A percentile compares a stretch with the other conserved stretches of the same genome.
Conservation (phyloP, 2,113 vertebrate genomes). For the Paratilapia polleni region DNA sequence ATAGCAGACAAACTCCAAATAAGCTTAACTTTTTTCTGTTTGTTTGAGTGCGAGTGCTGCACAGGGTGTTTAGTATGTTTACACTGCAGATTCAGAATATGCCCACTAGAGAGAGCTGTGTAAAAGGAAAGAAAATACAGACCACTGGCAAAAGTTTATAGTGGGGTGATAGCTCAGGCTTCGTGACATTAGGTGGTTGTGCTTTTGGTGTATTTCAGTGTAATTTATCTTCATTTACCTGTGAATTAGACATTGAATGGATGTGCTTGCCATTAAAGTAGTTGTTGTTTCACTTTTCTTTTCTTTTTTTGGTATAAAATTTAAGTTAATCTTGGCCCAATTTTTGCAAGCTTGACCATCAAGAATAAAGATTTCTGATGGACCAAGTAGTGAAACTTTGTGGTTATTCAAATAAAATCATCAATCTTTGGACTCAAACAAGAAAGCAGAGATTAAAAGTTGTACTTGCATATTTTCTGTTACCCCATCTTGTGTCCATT, state of each 20-base stretch:
- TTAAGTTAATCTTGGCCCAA: slow-evolving; percentile 30
- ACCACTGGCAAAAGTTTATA: not conserved
- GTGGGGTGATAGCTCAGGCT: not conserved
- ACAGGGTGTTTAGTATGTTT: slow-evolving; percentile 45
- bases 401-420: slow-evolving; percentile 45
- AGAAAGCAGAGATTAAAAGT: not conserved
- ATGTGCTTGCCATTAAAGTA: slow-evolving; percentile 45
- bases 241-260: slow-evolving; percentile 53
- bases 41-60: slow-evolving; percentile 29
- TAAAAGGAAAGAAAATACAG: slow-evolving; percentile 46
- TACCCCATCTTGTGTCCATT: not conserved
- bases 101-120: slow-evolving; percentile 76
- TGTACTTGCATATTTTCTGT: not conserved
- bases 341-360: slow-evolving; percentile 56
- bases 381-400: slow-evolving; percentile 42
- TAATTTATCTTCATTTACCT: slow-evolving; percentile 47
- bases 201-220: slow-evolving; percentile 45
- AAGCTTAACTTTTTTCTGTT: not conserved
- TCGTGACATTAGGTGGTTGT: slow-evolving; percentile 34
- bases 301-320: slow-evolving; percentile 51
- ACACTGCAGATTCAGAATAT: slow-evolving; percentile 59
- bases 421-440: not conserved
- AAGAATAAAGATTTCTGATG: slow-evolving; percentile 75
- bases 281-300: slow-evolving; percentile 8
- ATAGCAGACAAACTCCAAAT: not conserved